These are phyloP conservation scores for Drosophila yakuba DNA, from an alignment of 1,140 invertebrate genomes.

Conservation along the genomic window DNA sequence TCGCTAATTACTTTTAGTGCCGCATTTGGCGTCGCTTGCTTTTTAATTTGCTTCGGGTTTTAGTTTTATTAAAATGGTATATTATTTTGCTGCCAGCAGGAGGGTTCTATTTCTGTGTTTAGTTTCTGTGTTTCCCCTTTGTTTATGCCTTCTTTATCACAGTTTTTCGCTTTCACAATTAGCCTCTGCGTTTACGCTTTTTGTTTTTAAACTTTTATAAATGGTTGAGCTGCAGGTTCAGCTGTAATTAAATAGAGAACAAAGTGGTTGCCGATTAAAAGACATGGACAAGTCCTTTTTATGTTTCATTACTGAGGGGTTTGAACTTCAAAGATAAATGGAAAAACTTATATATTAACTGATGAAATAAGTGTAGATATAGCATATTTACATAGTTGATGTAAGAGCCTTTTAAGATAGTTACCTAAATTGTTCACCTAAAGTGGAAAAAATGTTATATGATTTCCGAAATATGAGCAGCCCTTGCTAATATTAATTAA, in stretches of 20 bases:
- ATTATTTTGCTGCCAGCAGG: conserved; percentile 52
- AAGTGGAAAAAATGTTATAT: no score
- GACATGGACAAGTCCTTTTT: conserved; percentile 12
- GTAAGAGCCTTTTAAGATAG: no score
- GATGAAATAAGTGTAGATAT: neutral
- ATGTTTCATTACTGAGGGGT: neutral
- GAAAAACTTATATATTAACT: neutral
- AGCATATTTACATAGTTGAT: no score
- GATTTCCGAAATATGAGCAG: neutral
- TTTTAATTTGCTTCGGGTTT: conserved; percentile 76
- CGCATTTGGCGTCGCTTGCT: conserved; percentile 68
- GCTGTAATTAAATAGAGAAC: conserved; percentile 65
- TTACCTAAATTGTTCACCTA: no score
- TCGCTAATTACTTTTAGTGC: conserved; percentile 77
- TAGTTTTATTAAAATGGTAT: conserved; percentile 82
- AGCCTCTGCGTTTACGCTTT: conserved; percentile 23
- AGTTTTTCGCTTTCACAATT: conserved; percentile 66
- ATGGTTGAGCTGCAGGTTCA: conserved; percentile 23
- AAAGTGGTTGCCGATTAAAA: conserved; percentile 49
- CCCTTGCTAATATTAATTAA: conserved; percentile 28
- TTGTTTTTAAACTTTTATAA: conserved; percentile 5
- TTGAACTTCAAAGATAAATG: conserved; percentile 7
- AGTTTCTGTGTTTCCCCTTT: conserved; percentile 11
- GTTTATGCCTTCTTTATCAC: conserved; percentile 68
- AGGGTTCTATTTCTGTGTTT: conserved; percentile 29